phyloP scores from a whole-genome alignment of 2,113 vertebrate genomes.

The Cyrtonyx montezumae region DNA sequence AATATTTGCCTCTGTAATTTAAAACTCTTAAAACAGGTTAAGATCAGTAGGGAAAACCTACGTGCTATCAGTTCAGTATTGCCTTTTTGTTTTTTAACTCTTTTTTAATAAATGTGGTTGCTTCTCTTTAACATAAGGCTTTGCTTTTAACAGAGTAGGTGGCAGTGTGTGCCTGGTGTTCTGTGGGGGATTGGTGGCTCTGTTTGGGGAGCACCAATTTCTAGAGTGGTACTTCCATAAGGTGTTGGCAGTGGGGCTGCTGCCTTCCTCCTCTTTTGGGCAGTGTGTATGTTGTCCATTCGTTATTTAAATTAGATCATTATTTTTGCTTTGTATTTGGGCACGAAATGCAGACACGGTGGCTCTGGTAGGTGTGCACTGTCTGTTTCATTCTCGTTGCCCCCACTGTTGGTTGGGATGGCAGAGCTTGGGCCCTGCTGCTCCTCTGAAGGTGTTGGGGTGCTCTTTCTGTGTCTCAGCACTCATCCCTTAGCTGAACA shows the following conservation, averaged over 20 bases:
- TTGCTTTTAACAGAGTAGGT: neutral
- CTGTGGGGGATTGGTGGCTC: neutral
- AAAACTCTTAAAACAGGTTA: neutral
- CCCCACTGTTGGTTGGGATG: neutral
- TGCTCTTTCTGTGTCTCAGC: neutral
- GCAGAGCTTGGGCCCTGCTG: neutral
- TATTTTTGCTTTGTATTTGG: neutral
- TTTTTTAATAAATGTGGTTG: neutral
- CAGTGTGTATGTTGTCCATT: neutral
- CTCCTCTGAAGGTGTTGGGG: too few relatives aligned
- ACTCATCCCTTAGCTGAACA: neutral
- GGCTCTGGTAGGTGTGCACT: neutral
- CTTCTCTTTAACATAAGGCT: neutral
- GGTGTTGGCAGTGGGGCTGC: neutral
- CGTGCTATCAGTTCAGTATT: rapidly evolving
- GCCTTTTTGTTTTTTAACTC: neutral
- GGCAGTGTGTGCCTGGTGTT: neutral
- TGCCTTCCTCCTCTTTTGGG: neutral
- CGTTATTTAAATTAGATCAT: slow-evolving; percentile 3
- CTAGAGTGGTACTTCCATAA: neutral
- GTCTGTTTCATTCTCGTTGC: too few relatives aligned
- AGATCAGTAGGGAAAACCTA: neutral
- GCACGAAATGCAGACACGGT: neutral
- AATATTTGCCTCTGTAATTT: neutral
- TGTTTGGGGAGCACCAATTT: neutral